Evolutionary conservation across 2,797 vertebrate species (phyloP).

Genomic region (Eulemur coronatus): DNA sequence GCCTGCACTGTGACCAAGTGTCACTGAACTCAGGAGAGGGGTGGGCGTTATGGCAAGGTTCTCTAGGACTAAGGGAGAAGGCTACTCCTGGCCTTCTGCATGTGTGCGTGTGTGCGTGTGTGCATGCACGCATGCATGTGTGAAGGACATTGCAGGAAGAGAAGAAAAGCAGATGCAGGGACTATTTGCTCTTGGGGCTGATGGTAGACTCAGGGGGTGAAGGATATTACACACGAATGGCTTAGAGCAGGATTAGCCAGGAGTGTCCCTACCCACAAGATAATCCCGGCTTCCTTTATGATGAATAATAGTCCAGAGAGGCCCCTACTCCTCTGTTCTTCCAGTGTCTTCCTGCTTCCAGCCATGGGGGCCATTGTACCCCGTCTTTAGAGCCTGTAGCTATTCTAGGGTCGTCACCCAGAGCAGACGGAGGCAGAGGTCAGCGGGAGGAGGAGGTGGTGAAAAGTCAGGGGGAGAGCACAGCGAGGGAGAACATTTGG

Average conservation of each 20-base stretch:
- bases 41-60: neutral
- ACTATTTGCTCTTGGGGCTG: neutral
- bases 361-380: neutral
- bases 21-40: neutral
- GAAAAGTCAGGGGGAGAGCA: neutral
- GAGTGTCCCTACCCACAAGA: neutral
- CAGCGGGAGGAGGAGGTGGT: neutral
- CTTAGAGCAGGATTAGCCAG: neutral
- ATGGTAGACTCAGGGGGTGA: neutral
- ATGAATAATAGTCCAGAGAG: neutral
- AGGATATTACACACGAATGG: neutral
- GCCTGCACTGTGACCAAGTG: fast-evolving
- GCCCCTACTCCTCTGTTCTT: neutral
- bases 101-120: neutral
- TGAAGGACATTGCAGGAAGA: neutral
- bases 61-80: neutral
- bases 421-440: neutral
- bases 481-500: neutral
- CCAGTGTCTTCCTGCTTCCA: neutral
- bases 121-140: no score
- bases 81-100: neutral
- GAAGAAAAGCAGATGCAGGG: neutral
- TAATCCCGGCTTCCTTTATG: neutral
- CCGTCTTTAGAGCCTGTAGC: neutral
- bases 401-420: constrained; percentile 14